Evolutionary conservation across 2,797 vertebrate species (phyloP), one percentile per base, ranked within the genome.

Genomic region (Siniperca obscura): DNA sequence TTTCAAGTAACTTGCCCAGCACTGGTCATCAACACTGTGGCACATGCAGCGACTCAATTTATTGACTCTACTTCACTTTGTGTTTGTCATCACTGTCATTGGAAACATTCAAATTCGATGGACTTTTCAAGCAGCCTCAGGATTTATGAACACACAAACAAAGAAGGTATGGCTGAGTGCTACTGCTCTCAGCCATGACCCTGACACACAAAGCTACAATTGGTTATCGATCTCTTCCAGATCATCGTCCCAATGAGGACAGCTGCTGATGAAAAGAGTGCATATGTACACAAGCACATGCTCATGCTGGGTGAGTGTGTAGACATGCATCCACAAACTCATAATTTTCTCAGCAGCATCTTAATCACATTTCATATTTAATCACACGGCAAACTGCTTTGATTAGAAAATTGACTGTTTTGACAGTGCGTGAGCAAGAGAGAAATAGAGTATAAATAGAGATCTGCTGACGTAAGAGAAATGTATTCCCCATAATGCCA

Each of bases 311-410:
- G 81, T 11, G 60, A 68, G 64, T 38, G 59, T 65, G 71, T 27
- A 70, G 75, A 50, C 69, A 59, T 46, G 66, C 60, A 48, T 78
- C 70, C 73, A 85, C 69, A 86, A 83, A 82, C 70, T 50, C 68
- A 82, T 85, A 21, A 79, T 88, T 91, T 90, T 86, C 84, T 86
- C 76, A 72, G 77, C 81, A 68, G 76, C 42, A 36, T 87, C 74
- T 59, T 79, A 87, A 90, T 90, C 80, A 71, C 78, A 72, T 89
- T 87, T 89, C 68, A 83, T 76, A 70, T 87, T 91, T 86, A 83
- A 84, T 84, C 84, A 79, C 75, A 84, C 57, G 17, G 80, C 50
- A 84, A 83, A 84, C 55, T 74, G 80, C 74, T 85, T 70, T 87
- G 81, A 91, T 86, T 85, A 61, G 71, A 86, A 85, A 86, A 85